A percentile compares a stretch with the other conserved stretches of the same genome.
These are phyloP conservation scores for Hedychridium roseum DNA, from an alignment of 2,888 invertebrate genomes.

Conservation along the genomic window DNA sequence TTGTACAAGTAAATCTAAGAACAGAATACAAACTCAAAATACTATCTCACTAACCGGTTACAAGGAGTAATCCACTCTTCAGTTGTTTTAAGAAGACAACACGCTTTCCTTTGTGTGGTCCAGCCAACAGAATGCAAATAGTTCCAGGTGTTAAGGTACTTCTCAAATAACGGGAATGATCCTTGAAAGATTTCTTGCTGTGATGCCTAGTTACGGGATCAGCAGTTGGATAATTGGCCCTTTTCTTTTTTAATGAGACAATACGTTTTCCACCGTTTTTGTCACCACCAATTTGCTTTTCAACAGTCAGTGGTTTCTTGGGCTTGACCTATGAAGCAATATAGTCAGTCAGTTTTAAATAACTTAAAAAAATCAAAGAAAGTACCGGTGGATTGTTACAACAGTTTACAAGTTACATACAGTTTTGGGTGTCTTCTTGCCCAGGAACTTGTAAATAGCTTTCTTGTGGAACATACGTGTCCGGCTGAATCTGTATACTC, in stretches of 20 bases:
- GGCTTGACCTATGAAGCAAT: constrained; percentile 70
- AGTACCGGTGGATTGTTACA: no score
- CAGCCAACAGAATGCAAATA: constrained; percentile 91
- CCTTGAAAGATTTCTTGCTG: constrained; percentile 79
- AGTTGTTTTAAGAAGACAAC: constrained; percentile 91
- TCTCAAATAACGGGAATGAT: constrained; percentile 80
- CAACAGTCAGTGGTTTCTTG: constrained; percentile 75
- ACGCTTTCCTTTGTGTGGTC: constrained; percentile 96
- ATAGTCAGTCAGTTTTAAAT: no score
- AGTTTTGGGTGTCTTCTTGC: constrained; percentile 74
- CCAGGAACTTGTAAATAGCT: constrained; percentile 74
- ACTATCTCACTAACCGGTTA: constrained; percentile 89
- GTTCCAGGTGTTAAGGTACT: constrained; percentile 88
- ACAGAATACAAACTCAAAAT: no score
- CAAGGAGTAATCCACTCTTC: constrained; percentile 87
- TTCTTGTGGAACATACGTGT: constrained; percentile 83
- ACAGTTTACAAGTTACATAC: no score
- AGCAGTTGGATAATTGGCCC: constrained; percentile 82
- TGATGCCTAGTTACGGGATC: constrained; percentile 77
- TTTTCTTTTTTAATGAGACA: constrained; percentile 80
- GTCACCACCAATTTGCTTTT: constrained; percentile 92
- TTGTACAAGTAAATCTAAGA: no score
- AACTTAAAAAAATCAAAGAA: no score
- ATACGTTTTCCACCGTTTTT: constrained; percentile 94
- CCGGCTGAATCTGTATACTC: constrained; percentile 83